A percentile compares a stretch with the other conserved stretches of the same genome.
Conservation (phyloP, 2,797 vertebrate genomes). For the Halcyon leucocephala region DNA sequence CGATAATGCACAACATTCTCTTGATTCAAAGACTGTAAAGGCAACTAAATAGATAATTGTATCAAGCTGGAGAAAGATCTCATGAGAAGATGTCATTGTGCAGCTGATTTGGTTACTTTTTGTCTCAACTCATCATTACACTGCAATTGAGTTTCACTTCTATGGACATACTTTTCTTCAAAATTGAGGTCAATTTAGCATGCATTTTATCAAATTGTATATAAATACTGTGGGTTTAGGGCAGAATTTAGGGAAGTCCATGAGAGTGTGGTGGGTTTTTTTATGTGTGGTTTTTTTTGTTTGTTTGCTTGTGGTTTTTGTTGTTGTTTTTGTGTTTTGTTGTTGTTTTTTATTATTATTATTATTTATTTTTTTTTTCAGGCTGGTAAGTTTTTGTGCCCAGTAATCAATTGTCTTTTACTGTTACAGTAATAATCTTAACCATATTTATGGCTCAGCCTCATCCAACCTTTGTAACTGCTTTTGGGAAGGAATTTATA, state of each 20-base stretch:
- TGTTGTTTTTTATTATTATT: fast-evolving
- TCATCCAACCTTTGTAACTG: neutral
- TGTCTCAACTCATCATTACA: neutral
- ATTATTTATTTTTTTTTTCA: neutral
- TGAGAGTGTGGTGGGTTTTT: no score
- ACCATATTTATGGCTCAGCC: neutral
- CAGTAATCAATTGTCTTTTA: neutral
- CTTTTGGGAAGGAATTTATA: neutral
- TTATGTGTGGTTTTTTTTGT: no score
- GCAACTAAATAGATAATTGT: neutral
- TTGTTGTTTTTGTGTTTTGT: fast-evolving
- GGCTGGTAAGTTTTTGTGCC: neutral
- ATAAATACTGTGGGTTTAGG: neutral
- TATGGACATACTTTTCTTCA: neutral
- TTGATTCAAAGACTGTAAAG: neutral
- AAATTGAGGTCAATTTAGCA: neutral
- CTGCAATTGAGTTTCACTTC: neutral
- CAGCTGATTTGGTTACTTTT: neutral
- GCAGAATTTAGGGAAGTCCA: neutral
- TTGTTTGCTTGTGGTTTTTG: no score
- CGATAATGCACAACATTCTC: neutral
- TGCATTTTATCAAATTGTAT: neutral
- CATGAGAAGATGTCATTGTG: neutral
- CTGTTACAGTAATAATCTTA: neutral
- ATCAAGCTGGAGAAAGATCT: neutral